Conservation (phyloP, 2,888 invertebrate genomes). For the Aphodius granarius region DNA sequence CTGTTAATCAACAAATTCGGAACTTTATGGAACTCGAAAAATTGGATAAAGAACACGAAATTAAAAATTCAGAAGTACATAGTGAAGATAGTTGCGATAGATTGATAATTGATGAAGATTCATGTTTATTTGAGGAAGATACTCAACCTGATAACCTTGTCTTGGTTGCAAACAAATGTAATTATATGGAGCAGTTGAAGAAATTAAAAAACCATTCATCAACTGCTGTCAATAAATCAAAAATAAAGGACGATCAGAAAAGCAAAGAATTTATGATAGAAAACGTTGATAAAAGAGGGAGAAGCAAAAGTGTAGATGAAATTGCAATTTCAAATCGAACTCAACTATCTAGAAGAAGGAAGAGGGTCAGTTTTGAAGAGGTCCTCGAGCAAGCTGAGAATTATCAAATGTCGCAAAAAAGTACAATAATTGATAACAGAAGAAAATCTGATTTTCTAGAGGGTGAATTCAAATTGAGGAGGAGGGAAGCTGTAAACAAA, state of each 20-base stretch:
- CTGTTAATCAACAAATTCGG: neutral
- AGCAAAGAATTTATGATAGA: neutral
- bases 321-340: neutral
- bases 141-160: neutral
- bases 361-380: neutral
- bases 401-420: neutral
- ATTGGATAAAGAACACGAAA: neutral
- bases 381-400: neutral
- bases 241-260: neutral
- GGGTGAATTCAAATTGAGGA: neutral
- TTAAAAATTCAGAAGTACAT: neutral
- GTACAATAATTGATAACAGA: neutral
- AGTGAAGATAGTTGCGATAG: neutral
- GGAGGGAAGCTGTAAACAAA: neutral
- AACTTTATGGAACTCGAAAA: neutral
- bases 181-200: neutral
- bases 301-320: neutral
- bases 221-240: neutral
- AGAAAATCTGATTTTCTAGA: neutral
- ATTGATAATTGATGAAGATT: neutral
- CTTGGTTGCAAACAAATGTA: neutral
- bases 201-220: neutral
- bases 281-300: neutral
- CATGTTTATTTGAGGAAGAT: neutral
- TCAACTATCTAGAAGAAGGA: neutral